These are phyloP conservation scores for Strix aluco DNA, from an alignment of 2,113 vertebrate genomes.

Conservation along the genomic window DNA sequence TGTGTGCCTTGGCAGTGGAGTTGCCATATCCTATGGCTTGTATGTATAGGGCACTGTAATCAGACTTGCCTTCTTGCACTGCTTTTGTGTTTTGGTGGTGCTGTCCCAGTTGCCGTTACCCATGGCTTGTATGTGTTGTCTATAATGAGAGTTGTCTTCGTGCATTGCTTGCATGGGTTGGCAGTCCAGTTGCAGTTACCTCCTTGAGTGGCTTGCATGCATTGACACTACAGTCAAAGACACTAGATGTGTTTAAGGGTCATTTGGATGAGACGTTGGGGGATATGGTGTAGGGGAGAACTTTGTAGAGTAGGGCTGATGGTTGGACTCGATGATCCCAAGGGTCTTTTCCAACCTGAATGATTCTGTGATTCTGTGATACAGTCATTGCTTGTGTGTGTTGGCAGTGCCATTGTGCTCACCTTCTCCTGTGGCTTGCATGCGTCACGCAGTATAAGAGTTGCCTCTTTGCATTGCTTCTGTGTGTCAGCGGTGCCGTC, in stretches of 20 bases:
- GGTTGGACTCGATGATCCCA: too few relatives aligned
- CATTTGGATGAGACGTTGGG: too few relatives aligned
- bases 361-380: too few relatives aligned
- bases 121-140: neutral
- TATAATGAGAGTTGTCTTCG: neutral
- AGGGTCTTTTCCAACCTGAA: too few relatives aligned
- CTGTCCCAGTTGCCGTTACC: too few relatives aligned
- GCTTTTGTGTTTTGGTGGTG: neutral
- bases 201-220: neutral
- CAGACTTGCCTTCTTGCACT: neutral
- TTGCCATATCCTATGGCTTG: neutral
- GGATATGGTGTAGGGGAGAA: too few relatives aligned
- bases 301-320: too few relatives aligned
- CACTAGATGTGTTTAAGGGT: too few relatives aligned
- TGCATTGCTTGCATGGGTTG: neutral
- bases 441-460: neutral
- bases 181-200: neutral
- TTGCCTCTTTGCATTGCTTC: neutral
- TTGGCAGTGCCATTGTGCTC: neutral
- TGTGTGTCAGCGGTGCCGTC: fast-evolving
- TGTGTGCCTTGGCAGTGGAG: too few relatives aligned
- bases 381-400: neutral
- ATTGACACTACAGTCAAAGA: neutral
- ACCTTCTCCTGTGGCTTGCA: neutral
- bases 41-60: too few relatives aligned